Percentiles rank a stretch among this genome's conserved stretches.
These are phyloP conservation scores for Podabrus alpinus DNA, from an alignment of 2,888 invertebrate genomes.

Conservation along the genomic window DNA sequence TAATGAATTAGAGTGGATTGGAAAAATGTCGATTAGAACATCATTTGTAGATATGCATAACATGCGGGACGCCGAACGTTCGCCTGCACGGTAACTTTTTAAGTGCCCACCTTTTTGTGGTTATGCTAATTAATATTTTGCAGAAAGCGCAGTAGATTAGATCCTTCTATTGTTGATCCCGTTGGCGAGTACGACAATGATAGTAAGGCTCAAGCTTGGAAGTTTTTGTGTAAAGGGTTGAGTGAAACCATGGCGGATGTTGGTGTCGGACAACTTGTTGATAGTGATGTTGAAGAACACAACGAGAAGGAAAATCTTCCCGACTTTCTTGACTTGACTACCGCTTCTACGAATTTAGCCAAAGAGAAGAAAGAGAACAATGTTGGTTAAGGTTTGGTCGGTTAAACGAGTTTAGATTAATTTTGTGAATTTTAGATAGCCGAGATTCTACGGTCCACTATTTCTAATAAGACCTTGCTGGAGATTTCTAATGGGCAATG, in stretches of 20 bases:
- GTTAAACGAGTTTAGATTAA: background rate
- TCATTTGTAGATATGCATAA: background rate
- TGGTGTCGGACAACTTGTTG: constrained; percentile 63
- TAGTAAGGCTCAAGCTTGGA: constrained; percentile 42
- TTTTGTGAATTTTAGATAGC: constrained; percentile 40
- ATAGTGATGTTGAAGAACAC: constrained; percentile 41
- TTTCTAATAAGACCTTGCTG: constrained; percentile 47
- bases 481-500: constrained; percentile 45
- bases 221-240: constrained; percentile 47
- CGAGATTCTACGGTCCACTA: constrained; percentile 44
- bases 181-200: background rate
- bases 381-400: background rate
- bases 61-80: background rate
- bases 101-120: background rate
- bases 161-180: constrained; percentile 29
- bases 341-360: constrained; percentile 23
- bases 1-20: background rate
- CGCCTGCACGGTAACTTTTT: background rate
- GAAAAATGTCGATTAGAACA: background rate
- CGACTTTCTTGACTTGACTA: constrained; percentile 42
- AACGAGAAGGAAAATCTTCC: constrained; percentile 33
- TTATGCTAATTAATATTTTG: constrained; percentile 13
- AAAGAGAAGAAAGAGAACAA: constrained; percentile 9
- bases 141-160: constrained; percentile 51
- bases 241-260: constrained; percentile 62